Evolutionary conservation across 1,140 invertebrate species (phyloP).

Genomic region (Drosophila punjabiensis): DNA sequence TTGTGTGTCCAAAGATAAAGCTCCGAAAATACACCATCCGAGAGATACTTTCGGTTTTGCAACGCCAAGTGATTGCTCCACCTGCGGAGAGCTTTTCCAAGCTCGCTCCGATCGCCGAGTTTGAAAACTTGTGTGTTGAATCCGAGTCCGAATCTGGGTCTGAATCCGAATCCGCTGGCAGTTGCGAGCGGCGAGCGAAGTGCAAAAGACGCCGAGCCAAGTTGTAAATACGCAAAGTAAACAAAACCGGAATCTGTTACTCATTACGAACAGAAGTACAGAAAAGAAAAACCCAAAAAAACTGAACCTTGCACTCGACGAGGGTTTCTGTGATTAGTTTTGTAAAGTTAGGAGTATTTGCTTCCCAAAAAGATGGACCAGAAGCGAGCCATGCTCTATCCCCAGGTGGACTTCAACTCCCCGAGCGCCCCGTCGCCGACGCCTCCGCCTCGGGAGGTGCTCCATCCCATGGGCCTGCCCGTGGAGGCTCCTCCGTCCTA

Average conservation of each 20-base stretch:
- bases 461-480: constrained; percentile 27
- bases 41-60: constrained; percentile 58
- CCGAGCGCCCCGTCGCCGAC: constrained; percentile 61
- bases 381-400: constrained; percentile 82
- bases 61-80: constrained; percentile 52
- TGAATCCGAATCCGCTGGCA: constrained; percentile 42
- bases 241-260: constrained; percentile 59
- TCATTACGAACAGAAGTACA: constrained; percentile 30
- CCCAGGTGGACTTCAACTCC: constrained; percentile 63
- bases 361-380: constrained; percentile 65
- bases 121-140: constrained; percentile 30
- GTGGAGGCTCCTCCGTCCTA: constrained; percentile 78
- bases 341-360: background rate
- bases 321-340: background rate
- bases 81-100: constrained; percentile 56
- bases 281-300: constrained; percentile 5
- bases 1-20: constrained; percentile 64
- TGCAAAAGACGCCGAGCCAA: constrained; percentile 26
- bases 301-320: constrained; percentile 61
- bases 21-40: constrained; percentile 39
- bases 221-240: constrained; percentile 63
- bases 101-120: constrained; percentile 54
- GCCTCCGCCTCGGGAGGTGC: constrained; percentile 25
- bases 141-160: constrained; percentile 26
- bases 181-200: constrained; percentile 58